Evolutionary conservation across 2,888 invertebrate species (phyloP).

Genomic region (Seira sanloemensis): DNA sequence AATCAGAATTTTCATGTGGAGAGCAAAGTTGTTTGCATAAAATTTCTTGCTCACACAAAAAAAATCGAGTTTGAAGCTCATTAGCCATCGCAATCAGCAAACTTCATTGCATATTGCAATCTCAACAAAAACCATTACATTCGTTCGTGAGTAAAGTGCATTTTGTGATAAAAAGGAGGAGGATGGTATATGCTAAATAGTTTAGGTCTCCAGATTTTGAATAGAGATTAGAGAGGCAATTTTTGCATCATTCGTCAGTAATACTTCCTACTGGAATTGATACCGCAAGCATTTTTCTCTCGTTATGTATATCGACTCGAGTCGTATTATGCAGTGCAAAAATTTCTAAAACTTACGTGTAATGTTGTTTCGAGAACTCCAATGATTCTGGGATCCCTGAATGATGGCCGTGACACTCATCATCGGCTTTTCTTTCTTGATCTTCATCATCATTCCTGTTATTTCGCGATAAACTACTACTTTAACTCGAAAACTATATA

Average conservation of each 20-base stretch:
- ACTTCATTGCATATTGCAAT: neutral
- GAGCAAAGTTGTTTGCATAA: too few relatives aligned
- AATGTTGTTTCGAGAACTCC: conserved; percentile 68
- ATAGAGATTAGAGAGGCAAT: too few relatives aligned
- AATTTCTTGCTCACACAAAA: too few relatives aligned
- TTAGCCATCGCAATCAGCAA: neutral
- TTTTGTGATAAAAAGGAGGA: too few relatives aligned
- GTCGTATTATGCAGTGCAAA: too few relatives aligned
- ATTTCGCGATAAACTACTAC: neutral
- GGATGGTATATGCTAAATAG: too few relatives aligned
- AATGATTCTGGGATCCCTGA: conserved; percentile 80
- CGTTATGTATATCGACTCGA: too few relatives aligned
- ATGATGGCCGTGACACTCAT: conserved; percentile 91
- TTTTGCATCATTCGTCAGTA: too few relatives aligned
- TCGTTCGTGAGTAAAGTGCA: neutral
- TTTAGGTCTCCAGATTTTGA: too few relatives aligned
- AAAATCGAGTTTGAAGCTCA: neutral
- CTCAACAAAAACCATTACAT: neutral
- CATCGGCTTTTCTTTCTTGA: conserved; percentile 91
- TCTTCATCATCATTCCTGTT: conserved; percentile 77
- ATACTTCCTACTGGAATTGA: too few relatives aligned
- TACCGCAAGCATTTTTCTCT: too few relatives aligned
- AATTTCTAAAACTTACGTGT: conserved; percentile 68
- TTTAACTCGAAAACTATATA: neutral
- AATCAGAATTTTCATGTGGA: too few relatives aligned